Base-by-base conservation (phyloP, 2,888 invertebrate species). In the Pristionchus entomophagus region DNA sequence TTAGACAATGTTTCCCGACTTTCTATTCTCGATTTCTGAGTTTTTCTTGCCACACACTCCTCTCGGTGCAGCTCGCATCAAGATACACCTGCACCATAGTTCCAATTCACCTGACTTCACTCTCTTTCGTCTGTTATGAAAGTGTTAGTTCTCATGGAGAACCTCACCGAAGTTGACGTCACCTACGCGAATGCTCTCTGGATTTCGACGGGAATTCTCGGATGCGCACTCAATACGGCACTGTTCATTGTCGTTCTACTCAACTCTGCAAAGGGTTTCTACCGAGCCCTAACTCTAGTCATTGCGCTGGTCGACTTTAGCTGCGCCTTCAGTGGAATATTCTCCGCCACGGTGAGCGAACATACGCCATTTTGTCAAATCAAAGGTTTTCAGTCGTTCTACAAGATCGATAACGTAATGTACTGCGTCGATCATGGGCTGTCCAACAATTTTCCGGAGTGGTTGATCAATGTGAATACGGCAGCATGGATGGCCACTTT, bases 261-360 rank as follows among this genome's bases (percentile, higher is more conserved):
- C 1, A 41, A 77, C 19, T 49, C 77, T 8, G 14, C 41, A 10
- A 77, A 77, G 77, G 77, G 77, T 45, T 77, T 77, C 22, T 77
- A 77, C 14, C 77, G 77, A 29, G 26, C 77, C 8, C 77, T 77
- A 0, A 77, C 77, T n/a, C 41, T 77, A 6, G 17, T 26, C 2
- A 41, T 77, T 49, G 77, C 77, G 45, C 12, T 49, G 6, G 77
- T 77, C 10, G 77, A 77, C 77, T 77, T 77, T 26, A 29, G 77
- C 77, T 77, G 77, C 17, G 49, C 77, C 0, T 19, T 77, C 14
- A 45, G 35, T 17, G 77, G 77, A 8, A 77, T 77, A 12, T 77
- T 77, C 29, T 49, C 45, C 2, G 77, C 77, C n/a, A 77, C 77
- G 14, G 77, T 77, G 29, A 35, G 45, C 5, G n/a, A n/a, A n/a